Percentiles rank a stretch among this genome's conserved stretches.
phyloP scores from a whole-genome alignment of 2,797 vertebrate species.

The Crotalus adamanteus region DNA sequence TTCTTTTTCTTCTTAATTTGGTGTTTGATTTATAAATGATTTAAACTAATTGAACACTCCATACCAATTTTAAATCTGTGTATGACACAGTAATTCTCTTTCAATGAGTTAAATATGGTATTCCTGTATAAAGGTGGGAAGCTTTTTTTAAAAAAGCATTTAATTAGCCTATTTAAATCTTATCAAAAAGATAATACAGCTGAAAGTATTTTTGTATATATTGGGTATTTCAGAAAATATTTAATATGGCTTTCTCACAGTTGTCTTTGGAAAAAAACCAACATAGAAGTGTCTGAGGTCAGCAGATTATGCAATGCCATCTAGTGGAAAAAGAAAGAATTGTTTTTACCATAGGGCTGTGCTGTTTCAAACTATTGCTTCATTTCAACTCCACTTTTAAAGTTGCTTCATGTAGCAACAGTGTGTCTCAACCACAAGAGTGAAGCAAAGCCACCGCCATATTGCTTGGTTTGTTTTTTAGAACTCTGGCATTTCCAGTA shows the following conservation, averaged over 20 bases:
- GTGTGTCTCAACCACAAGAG: background rate
- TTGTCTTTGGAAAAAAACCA: background rate
- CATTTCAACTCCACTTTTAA: background rate
- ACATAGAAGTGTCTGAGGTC: background rate
- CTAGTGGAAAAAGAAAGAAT: constrained; percentile 9
- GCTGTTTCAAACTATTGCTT: background rate
- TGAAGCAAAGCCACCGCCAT: background rate
- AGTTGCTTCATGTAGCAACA: background rate
- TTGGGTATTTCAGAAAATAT: background rate
- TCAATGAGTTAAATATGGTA: background rate
- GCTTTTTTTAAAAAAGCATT: background rate
- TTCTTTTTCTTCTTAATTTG: background rate
- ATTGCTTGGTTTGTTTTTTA: background rate
- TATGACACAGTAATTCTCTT: background rate
- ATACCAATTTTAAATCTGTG: background rate
- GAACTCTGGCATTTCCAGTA: background rate
- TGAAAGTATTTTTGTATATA: background rate
- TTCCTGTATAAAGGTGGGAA: background rate
- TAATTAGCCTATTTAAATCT: background rate
- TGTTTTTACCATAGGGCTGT: background rate
- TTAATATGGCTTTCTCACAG: background rate
- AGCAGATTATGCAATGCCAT: constrained; percentile 1
- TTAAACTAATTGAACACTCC: background rate
- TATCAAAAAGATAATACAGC: background rate
- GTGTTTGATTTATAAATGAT: background rate